Conservation (phyloP, 2,888 invertebrate genomes). For the Apodemia duryi region DNA sequence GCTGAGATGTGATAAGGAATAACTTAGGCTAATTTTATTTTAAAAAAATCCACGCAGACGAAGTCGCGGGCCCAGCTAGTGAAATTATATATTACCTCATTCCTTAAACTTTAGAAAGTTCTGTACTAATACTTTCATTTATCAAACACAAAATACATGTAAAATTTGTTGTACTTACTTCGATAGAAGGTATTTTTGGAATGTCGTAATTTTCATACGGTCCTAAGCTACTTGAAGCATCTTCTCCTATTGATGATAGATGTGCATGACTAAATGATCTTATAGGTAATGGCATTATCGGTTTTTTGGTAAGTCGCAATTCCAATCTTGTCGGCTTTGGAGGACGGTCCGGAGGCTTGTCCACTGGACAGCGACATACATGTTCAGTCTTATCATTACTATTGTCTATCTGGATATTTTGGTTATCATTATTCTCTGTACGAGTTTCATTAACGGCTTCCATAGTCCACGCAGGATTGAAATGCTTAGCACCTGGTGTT, state of each 20-base stretch:
- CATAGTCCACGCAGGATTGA: conserved; percentile 80
- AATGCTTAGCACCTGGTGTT: conserved; percentile 70
- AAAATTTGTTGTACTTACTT: conserved; percentile 55
- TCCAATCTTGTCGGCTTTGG: conserved; percentile 72
- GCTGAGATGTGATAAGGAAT: no score
- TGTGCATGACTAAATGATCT: conserved; percentile 44
- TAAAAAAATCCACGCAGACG: no score
- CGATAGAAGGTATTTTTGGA: conserved; percentile 80
- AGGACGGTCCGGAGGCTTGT: conserved; percentile 79
- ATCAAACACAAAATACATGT: no score
- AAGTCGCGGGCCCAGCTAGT: no score
- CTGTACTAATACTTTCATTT: not conserved
- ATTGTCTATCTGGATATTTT: conserved; percentile 32
- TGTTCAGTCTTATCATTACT: conserved; percentile 43
- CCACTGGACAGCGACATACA: conserved; percentile 41
- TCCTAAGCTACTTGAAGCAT: conserved; percentile 56
- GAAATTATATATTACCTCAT: no score
- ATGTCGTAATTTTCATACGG: conserved; percentile 90
- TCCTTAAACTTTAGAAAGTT: no score
- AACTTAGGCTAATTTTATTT: no score
- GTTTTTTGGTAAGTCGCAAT: conserved; percentile 51
- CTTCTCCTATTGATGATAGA: conserved; percentile 38
- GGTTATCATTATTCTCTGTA: conserved; percentile 30
- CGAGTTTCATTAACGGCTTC: conserved; percentile 53
- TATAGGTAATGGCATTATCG: conserved; percentile 44